phyloP scores from a whole-genome alignment of 2,113 vertebrate genomes.

The Chaenocephalus aceratus region DNA sequence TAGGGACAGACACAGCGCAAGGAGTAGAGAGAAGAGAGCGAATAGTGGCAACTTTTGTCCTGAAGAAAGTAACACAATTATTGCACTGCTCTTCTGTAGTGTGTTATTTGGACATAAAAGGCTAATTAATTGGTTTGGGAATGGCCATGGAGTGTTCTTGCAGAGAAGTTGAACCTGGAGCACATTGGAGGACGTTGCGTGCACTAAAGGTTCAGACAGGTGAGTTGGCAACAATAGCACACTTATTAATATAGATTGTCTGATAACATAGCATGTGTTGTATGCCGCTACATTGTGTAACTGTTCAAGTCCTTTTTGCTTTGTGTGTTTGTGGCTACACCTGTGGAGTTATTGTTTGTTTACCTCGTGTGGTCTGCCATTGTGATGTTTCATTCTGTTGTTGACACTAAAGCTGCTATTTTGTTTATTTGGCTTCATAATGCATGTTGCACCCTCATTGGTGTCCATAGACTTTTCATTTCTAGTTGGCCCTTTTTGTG shows the following conservation, averaged over 20 bases:
- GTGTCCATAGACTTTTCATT: background rate
- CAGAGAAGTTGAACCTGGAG: no score
- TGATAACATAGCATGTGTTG: background rate
- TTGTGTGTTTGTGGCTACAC: background rate
- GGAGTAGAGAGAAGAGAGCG: no score
- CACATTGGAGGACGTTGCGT: no score
- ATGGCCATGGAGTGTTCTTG: no score
- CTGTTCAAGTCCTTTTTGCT: background rate
- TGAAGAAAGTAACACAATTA: no score
- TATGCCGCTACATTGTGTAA: background rate
- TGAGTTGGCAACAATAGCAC: background rate
- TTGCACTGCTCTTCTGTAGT: no score
- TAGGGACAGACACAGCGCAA: no score
- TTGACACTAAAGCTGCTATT: background rate
- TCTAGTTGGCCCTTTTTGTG: background rate
- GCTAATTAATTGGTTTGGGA: no score
- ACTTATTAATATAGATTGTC: background rate
- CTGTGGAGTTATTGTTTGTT: background rate
- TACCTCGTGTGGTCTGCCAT: background rate
- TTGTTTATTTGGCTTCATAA: background rate
- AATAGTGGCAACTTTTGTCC: no score
- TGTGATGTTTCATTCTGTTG: background rate
- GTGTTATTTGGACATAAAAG: no score
- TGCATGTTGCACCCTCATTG: background rate
- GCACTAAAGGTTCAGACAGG: no score